Conservation (phyloP, 1,140 invertebrate species). For the Drosophila mayri region DNA sequence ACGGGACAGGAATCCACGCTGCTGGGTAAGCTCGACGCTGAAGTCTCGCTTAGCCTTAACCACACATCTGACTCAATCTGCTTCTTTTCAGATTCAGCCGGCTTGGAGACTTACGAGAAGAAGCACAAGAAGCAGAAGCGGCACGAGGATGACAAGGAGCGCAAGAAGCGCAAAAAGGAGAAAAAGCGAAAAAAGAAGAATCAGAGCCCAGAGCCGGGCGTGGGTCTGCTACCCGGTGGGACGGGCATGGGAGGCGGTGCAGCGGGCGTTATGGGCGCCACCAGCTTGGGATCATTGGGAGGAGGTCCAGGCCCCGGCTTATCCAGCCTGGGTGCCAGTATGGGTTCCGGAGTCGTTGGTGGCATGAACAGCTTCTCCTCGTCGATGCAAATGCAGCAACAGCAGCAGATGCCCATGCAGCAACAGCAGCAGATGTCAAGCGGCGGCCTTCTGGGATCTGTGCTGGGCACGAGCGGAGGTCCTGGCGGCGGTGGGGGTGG, state of each 20-base stretch:
- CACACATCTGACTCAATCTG: neutral
- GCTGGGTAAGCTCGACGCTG: conserved; percentile 81
- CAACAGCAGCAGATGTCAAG: conserved; percentile 70
- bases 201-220: conserved; percentile 94
- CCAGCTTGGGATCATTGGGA: conserved; percentile 45
- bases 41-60: neutral
- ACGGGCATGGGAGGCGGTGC: conserved; percentile 54
- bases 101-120: conserved; percentile 95
- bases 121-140: conserved; percentile 98
- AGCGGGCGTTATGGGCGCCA: conserved; percentile 67
- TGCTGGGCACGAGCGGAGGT: conserved; percentile 61
- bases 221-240: conserved; percentile 54
- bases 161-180: conserved; percentile 97
- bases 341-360: conserved; percentile 40
- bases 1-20: conserved; percentile 88
- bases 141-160: conserved; percentile 97
- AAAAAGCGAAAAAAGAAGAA: conserved; percentile 98
- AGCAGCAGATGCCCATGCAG: conserved; percentile 70
- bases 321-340: conserved; percentile 51
- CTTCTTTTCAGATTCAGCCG: conserved; percentile 86
- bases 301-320: conserved; percentile 42
- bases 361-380: conserved; percentile 68
- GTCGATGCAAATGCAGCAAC: conserved; percentile 66
- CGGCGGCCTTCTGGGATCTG: conserved; percentile 65
- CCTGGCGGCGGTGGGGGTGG: conserved; percentile 60